Conservation (phyloP, 2,888 invertebrate species). For the Ochropacha duplaris region DNA sequence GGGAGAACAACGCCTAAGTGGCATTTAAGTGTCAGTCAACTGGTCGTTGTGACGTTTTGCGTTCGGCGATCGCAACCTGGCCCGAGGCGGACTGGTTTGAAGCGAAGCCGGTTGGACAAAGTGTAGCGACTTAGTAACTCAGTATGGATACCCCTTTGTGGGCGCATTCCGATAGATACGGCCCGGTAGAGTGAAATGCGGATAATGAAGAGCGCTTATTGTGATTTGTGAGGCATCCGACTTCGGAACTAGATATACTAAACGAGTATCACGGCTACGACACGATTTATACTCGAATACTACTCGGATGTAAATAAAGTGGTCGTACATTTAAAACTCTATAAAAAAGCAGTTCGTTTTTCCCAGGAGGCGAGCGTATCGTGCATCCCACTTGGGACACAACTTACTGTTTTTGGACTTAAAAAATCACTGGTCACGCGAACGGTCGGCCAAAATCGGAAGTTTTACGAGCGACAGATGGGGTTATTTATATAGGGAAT, state of each 20-base stretch:
- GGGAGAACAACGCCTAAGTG: slow-evolving; percentile 75
- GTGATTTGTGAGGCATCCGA: slow-evolving; percentile 74
- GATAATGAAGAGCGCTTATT: slow-evolving; percentile 79
- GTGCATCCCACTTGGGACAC: slow-evolving; percentile 32
- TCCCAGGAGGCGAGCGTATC: slow-evolving; percentile 25
- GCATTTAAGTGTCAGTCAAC: slow-evolving; percentile 81
- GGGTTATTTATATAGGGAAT: slow-evolving; percentile 62
- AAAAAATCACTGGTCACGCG: slow-evolving; percentile 38
- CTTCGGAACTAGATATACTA: slow-evolving; percentile 52
- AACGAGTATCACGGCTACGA: neutral
- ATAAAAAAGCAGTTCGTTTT: slow-evolving; percentile 15
- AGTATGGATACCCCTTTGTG: slow-evolving; percentile 73
- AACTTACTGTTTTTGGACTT: slow-evolving; percentile 23
- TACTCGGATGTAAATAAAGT: neutral
- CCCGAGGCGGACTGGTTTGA: slow-evolving; percentile 59
- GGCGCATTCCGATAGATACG: slow-evolving; percentile 79
- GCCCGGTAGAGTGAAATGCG: slow-evolving; percentile 66
- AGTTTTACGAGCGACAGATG: slow-evolving; percentile 64
- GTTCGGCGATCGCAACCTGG: slow-evolving; percentile 32
- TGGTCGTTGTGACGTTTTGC: slow-evolving; percentile 65
- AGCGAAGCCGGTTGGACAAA: slow-evolving; percentile 74
- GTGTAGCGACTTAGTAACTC: slow-evolving; percentile 72
- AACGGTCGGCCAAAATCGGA: slow-evolving; percentile 46
- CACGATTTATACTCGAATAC: neutral
- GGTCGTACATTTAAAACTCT: neutral